Percentiles rank a stretch among this genome's conserved stretches.
These are phyloP conservation scores for Exaiptasia diaphana DNA, from an alignment of 64 coral and sea anemone species.

Conservation along the genomic window DNA sequence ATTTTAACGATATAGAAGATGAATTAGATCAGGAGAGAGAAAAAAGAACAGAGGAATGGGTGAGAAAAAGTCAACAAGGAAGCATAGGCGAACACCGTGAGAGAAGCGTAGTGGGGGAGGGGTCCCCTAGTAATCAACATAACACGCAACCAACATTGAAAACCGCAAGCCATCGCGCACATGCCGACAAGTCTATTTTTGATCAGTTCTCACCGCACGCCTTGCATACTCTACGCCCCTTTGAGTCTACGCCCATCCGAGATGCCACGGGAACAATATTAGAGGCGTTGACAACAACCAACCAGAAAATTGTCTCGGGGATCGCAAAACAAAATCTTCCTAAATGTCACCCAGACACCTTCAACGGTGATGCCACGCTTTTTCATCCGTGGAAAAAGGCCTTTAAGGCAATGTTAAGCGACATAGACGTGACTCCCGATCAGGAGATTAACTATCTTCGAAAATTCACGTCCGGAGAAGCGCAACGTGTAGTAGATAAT, in stretches of 20 bases:
- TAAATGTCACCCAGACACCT: slow-evolving; percentile 42
- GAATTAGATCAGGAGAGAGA: neutral
- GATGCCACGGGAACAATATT: slow-evolving; percentile 22
- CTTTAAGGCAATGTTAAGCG: slow-evolving; percentile 33
- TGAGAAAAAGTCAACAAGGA: neutral
- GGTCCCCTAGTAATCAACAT: no score
- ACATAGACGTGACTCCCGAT: neutral
- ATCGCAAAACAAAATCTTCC: slow-evolving; percentile 37
- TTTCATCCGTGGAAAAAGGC: slow-evolving; percentile 49
- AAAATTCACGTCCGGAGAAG: slow-evolving; percentile 25
- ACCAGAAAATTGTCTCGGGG: slow-evolving; percentile 13
- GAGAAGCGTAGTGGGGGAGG: no score
- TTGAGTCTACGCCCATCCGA: slow-evolving; percentile 25
- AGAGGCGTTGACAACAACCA: slow-evolving; percentile 7
- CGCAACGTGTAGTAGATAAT: slow-evolving; percentile 49
- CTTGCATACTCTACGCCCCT: no score
- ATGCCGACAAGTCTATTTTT: no score
- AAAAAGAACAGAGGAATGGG: slow-evolving; percentile 5
- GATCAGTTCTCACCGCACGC: no score
- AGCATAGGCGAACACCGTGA: no score
- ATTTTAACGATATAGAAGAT: neutral
- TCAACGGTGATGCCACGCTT: slow-evolving; percentile 30
- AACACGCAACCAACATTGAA: no score
- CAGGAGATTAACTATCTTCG: slow-evolving; percentile 61
- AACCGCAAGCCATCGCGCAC: no score